Evolutionary conservation across 2,797 vertebrate species (phyloP), one percentile per base, ranked within the genome.

Genomic region (Falco concolor): DNA sequence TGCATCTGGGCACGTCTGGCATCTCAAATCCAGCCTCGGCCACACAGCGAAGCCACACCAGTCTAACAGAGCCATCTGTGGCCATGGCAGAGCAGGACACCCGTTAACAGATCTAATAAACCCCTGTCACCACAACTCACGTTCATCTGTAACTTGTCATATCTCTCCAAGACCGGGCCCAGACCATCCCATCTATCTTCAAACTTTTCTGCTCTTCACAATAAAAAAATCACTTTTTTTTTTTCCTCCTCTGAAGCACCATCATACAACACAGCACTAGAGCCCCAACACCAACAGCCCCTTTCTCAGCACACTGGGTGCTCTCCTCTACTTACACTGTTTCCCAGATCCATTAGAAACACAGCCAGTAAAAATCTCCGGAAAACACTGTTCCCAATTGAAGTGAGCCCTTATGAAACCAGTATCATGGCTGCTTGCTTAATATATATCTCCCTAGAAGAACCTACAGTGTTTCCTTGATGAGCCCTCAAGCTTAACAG

Each of bases 401-500:
- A 79, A 90, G 32, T 0, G 11, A 91, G 80, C 76, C 87, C 57
- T 75, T n/a, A 16, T 15, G 87, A 93, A 94, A 88, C 50, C 86
- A 34, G n/a, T 12, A 54, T 54, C 70, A 49, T 89, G 82, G 85
- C 56, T 80, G 40, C 92, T 86, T 56, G 64, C 94, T 96, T 56
- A 21, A 87, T 40, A 45, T 25, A 53, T 50, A 69, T 64, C 79
- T 78, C 78, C 84, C 96, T 86, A 44, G 85, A 89, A 95, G 94
- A 90, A 95, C 86, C 91, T 21, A 7, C 56, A 53, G 53, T 30
- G 34, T 90, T 95, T 96, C 95, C 87, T 86, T 88, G 93, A 79
- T 69, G 95, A 95, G 81, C 87, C 40, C 86, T 30, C 87, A 95
- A 92, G 94, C 80, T 81, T 36, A 93, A 94, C 96, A 96, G 93